These are phyloP conservation scores for Nautilus pompilius DNA, from an alignment of 1,140 invertebrate species.

Conservation along the genomic window DNA sequence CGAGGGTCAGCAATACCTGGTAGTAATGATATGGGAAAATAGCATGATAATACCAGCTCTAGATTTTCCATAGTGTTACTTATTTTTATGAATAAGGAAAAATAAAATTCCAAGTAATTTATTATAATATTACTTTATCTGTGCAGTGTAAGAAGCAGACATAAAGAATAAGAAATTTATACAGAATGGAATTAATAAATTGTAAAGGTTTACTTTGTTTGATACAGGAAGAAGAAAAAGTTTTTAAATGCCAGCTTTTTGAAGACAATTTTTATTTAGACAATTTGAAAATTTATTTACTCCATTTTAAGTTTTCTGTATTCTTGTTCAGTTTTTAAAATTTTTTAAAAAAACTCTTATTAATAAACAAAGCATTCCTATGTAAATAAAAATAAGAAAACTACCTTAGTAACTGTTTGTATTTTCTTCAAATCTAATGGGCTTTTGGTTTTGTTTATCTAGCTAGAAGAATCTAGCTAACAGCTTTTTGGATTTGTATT, in stretches of 20 bases:
- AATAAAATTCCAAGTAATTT: background rate
- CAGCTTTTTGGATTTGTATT: background rate
- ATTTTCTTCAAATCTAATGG: background rate
- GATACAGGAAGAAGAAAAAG: no score
- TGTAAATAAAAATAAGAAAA: background rate
- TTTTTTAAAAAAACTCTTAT: no score
- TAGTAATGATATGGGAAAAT: background rate
- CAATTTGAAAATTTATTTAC: no score
- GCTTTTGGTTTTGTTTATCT: background rate
- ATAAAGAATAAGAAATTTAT: no score
- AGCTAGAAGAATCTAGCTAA: background rate
- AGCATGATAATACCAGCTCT: background rate
- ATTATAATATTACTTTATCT: background rate
- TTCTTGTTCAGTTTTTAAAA: no score
- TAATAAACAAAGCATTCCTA: background rate
- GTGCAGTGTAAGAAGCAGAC: background rate
- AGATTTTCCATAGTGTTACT: background rate
- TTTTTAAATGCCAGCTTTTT: no score
- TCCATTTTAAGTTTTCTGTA: no score
- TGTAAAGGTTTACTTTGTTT: background rate
- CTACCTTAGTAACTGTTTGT: background rate
- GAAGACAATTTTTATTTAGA: no score
- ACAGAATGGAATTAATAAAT: background rate
- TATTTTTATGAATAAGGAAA: background rate
- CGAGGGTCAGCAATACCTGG: no score